Conservation (phyloP, 2,113 vertebrate genomes). For the Hippocampus comes region DNA sequence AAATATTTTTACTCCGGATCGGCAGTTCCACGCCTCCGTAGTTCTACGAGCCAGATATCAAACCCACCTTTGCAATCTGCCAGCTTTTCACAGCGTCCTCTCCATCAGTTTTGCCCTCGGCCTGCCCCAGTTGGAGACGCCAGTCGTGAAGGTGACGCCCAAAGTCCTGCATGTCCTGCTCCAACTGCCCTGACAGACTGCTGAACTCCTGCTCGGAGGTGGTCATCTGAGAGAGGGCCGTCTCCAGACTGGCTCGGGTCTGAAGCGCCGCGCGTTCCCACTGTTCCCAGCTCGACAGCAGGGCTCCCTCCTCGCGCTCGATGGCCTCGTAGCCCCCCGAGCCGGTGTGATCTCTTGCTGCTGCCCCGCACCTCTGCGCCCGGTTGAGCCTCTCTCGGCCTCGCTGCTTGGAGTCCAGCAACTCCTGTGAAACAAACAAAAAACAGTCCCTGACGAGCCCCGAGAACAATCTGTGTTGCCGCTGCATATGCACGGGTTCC, state of each 20-base stretch:
- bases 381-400: constrained; percentile 82
- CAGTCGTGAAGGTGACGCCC: constrained; percentile 72
- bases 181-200: constrained; percentile 74
- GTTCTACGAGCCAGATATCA: not conserved
- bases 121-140: constrained; percentile 65
- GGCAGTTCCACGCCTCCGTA: no score
- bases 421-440: constrained; percentile 77
- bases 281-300: constrained; percentile 83
- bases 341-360: constrained; percentile 78
- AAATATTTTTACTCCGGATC: not conserved
- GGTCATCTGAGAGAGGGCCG: constrained; percentile 79
- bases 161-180: constrained; percentile 77
- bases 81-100: constrained; percentile 81
- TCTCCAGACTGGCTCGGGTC: constrained; percentile 75
- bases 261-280: constrained; percentile 83
- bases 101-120: constrained; percentile 75
- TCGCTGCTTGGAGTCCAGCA: constrained; percentile 84
- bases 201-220: constrained; percentile 87
- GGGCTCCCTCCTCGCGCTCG: constrained; percentile 82
- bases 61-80: constrained; percentile 81
- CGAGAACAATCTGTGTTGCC: no score
- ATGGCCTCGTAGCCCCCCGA: constrained; percentile 81
- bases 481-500: not conserved
- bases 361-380: constrained; percentile 78
- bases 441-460: not conserved